Conservation (phyloP, 35 echinoderm and acorn worm species). For the Diadema setosum region DNA sequence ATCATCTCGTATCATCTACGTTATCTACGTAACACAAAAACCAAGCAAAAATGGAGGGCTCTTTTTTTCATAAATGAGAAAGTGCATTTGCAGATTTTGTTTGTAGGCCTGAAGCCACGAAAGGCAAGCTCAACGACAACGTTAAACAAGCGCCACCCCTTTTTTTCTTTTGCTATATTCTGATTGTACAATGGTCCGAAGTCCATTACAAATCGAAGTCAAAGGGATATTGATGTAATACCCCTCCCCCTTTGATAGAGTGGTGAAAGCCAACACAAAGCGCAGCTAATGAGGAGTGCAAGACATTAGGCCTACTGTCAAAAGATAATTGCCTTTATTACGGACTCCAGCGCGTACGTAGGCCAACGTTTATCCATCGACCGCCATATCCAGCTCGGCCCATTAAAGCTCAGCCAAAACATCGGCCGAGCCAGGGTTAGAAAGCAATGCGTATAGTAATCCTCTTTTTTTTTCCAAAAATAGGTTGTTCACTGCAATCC, state of each 20-base stretch:
- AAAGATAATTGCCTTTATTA: constrained; percentile 15
- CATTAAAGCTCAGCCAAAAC: background rate
- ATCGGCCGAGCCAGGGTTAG: background rate
- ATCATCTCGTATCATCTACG: too few species aligned
- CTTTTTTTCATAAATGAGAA: too few species aligned
- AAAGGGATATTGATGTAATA: background rate
- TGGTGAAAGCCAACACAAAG: background rate
- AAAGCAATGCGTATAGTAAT: background rate
- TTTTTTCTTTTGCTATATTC: background rate
- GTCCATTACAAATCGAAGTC: background rate
- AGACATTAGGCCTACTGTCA: background rate
- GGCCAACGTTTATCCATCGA: background rate
- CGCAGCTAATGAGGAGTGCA: background rate
- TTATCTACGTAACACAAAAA: too few species aligned
- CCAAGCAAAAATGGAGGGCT: too few species aligned
- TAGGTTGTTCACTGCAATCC: too few species aligned
- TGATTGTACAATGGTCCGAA: background rate
- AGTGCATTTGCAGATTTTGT: too few species aligned
- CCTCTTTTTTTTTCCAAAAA: too few species aligned
- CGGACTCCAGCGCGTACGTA: background rate
- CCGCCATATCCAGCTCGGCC: background rate
- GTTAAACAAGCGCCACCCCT: background rate
- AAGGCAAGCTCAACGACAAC: background rate
- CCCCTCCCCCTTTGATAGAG: background rate
- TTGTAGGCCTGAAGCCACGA: too few species aligned